A percentile compares a stretch with the other conserved stretches of the same genome.
These are phyloP conservation scores for Drosophila prosaltans DNA, from an alignment of 1,140 invertebrate genomes.

Conservation along the genomic window DNA sequence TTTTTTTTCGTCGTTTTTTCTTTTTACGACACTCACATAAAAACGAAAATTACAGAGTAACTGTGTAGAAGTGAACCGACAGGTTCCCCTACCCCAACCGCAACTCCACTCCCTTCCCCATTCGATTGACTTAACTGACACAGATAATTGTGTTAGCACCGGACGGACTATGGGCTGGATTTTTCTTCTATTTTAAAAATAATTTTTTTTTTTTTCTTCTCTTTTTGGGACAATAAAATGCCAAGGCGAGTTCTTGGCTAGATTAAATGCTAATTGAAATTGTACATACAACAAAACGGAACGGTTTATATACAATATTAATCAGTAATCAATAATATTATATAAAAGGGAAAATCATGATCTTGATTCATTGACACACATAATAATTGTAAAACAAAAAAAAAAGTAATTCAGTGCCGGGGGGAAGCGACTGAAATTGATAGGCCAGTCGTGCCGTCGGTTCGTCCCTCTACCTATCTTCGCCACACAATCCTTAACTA, in stretches of 20 bases:
- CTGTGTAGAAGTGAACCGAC: slow-evolving; percentile 1
- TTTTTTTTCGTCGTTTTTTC: not conserved
- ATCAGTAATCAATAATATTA: slow-evolving; percentile 22
- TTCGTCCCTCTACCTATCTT: not conserved
- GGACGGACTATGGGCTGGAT: slow-evolving; percentile 33
- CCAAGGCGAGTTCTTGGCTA: slow-evolving; percentile 59
- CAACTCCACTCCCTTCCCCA: not conserved
- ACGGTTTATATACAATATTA: slow-evolving; percentile 29
- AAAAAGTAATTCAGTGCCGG: too few relatives aligned
- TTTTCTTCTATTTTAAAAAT: slow-evolving; percentile 21
- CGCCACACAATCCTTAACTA: not conserved
- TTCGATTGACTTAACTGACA: slow-evolving; percentile 20
- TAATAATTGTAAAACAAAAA: slow-evolving; percentile 33
- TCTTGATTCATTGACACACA: slow-evolving; percentile 62
- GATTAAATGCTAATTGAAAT: slow-evolving; percentile 66
- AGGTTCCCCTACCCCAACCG: not conserved
- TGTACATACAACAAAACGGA: slow-evolving; percentile 19
- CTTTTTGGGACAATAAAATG: slow-evolving; percentile 52
- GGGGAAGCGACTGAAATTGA: not conserved
- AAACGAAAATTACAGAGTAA: slow-evolving; percentile 1
- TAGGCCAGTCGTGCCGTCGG: not conserved
- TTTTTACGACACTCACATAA: not conserved
- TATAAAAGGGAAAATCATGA: slow-evolving; percentile 36
- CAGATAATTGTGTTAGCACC: slow-evolving; percentile 61
- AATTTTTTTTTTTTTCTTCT: not conserved